Conservation (phyloP, 2,113 vertebrate species). For the Beaufortia kweichowensis region DNA sequence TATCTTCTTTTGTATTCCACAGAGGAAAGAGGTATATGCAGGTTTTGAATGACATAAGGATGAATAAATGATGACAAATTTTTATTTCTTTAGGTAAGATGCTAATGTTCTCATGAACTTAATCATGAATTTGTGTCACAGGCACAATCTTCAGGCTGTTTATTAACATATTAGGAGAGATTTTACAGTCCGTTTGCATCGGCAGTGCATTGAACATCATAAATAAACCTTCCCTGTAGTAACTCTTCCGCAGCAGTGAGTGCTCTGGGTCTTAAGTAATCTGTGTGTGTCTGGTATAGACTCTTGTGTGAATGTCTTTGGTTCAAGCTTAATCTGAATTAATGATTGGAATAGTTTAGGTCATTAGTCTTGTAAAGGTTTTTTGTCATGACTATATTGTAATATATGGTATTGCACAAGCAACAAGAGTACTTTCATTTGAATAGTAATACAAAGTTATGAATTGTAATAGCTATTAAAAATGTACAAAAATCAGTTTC, state of each 20-base stretch:
- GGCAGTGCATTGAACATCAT: constrained; percentile 19
- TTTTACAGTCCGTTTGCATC: constrained; percentile 25
- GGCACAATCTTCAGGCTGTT: constrained; percentile 9
- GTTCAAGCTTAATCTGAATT: background rate
- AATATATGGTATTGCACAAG: background rate
- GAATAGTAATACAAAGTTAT: background rate
- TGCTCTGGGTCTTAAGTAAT: background rate
- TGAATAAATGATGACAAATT: too few relatives aligned
- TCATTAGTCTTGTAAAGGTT: background rate
- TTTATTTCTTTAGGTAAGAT: too few relatives aligned
- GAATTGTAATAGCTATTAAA: background rate
- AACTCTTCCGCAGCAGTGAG: constrained; percentile 12
- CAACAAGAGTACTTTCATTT: background rate
- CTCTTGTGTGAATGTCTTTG: too few relatives aligned
- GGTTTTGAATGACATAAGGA: too few relatives aligned
- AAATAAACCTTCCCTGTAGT: constrained; percentile 21
- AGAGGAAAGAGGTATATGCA: too few relatives aligned
- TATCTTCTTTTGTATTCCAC: too few relatives aligned
- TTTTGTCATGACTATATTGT: background rate
- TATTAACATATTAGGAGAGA: constrained; percentile 20
- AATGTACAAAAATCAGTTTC: background rate
- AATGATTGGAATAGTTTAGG: background rate
- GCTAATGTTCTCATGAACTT: too few relatives aligned
- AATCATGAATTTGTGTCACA: constrained; percentile 4
- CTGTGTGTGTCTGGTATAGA: background rate